Base-by-base conservation (phyloP, 2,797 vertebrate genomes). In the Ctenopoma multispine region DNA sequence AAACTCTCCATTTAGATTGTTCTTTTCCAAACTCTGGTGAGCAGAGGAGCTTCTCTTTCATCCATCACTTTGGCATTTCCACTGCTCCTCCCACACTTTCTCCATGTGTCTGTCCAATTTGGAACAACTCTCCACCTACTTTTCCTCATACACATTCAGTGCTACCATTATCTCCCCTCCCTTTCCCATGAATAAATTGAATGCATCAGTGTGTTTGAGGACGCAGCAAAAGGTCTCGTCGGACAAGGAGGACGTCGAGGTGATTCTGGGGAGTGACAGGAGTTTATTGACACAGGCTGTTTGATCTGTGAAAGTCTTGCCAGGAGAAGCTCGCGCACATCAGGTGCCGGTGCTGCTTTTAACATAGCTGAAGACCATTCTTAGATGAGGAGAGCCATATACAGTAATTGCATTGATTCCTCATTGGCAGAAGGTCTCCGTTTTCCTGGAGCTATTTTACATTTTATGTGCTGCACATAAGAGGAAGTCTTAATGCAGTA, bases 51-150 rank as follows among this genome's bases (percentile, higher is more conserved):
- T 79, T 77, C 75, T 79, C 65, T 46, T 75, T 77, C 89, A 91
- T 95, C 94, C 36, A 87, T 95, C 93, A 94, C 92, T 81, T 83
- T 95, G 94, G 83, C 94, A 90, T 86, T 91, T 92, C 89, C 78
- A 77, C 87, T 86, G 89, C 89, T 92, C 83, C 85, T 86, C 87
- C 87, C 80, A 87, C 84, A 64, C 74, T 60, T 75, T 63, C 65
- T 47, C 63, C 8, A 40, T 24, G 60, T 61, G 68, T 77, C 63
- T 44, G 82, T 74, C 82, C 63, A n/a, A 43, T 59, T 58, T 55
- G 41, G 59, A 83, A 62, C 79, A 51, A 79, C 61, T 75, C 57
- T 70, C 64, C 77, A 64, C 79, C 82, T 78, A 79, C 77, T 78
- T 62, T 36, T 36, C 85, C 89, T 92, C 91, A 86, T 78, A 84